A percentile compares a stretch with the other conserved stretches of the same genome.
phyloP scores from a whole-genome alignment of 2,797 vertebrate genomes.

The Gorsachius magnificus region DNA sequence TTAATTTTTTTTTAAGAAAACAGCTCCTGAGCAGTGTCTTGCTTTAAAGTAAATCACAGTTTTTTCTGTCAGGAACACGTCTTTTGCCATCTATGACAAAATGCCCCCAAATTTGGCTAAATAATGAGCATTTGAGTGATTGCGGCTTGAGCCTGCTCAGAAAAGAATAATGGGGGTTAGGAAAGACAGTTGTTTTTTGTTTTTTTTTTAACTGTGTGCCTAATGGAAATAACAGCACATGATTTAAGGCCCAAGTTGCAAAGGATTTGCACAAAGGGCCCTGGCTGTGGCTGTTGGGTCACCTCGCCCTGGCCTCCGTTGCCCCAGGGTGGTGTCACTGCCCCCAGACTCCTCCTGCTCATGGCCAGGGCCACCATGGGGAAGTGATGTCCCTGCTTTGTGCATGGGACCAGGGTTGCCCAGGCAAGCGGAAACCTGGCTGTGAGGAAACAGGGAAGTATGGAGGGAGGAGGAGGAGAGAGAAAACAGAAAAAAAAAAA shows the following conservation, averaged over 20 bases:
- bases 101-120: background rate
- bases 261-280: background rate
- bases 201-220: background rate
- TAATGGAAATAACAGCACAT: background rate
- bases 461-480: background rate
- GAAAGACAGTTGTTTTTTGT: background rate
- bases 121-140: slow-evolving; percentile 2
- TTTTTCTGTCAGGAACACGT: background rate
- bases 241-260: background rate
- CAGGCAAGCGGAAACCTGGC: background rate
- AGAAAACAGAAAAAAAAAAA: background rate
- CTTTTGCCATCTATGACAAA: background rate
- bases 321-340: background rate
- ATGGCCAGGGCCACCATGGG: rapidly evolving
- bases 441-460: slow-evolving; percentile 10
- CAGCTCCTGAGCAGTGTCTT: background rate
- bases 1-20: background rate
- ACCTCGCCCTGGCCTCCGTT: rapidly evolving
- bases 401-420: background rate
- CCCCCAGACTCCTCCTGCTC: background rate
- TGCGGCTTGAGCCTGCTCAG: background rate
- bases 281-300: background rate
- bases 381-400: rapidly evolving
- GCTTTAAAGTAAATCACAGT: background rate
- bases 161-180: background rate